Evolutionary conservation across 1,140 invertebrate species (phyloP).

Genomic region (Sminthurinus signatus): DNA sequence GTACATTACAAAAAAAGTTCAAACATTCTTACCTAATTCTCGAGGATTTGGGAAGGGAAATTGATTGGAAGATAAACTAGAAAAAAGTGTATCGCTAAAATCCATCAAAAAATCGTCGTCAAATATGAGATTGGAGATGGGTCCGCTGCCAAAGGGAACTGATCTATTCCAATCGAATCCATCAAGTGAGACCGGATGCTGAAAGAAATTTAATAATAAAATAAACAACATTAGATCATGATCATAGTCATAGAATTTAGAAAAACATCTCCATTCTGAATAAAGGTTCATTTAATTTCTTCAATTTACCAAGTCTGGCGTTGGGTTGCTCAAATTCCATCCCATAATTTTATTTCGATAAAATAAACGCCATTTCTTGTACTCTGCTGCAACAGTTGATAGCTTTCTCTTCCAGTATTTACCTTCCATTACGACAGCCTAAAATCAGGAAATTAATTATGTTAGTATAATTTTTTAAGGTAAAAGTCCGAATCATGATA

Average conservation of each 20-base stretch:
- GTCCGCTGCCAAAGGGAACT: constrained; percentile 33
- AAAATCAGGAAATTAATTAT: constrained; percentile 41
- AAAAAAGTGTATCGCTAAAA: constrained; percentile 83
- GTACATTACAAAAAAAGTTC: too few species aligned
- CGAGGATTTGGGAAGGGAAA: constrained; percentile 93
- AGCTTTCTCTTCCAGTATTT: constrained; percentile 99
- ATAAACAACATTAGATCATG: background rate
- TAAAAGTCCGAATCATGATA: too few species aligned
- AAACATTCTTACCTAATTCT: constrained; percentile 84
- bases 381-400: constrained; percentile 94
- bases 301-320: constrained; percentile 64
- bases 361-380: constrained; percentile 98
- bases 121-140: constrained; percentile 53
- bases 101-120: constrained; percentile 83
- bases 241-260: background rate
- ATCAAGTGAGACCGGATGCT: constrained; percentile 40
- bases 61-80: constrained; percentile 75
- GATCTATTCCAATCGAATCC: constrained; percentile 40
- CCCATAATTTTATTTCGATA: constrained; percentile 76
- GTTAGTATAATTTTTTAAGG: too few species aligned
- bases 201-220: constrained; percentile 9
- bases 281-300: too few species aligned
- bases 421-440: constrained; percentile 91
- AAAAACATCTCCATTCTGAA: background rate
- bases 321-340: constrained; percentile 60